Evolutionary conservation across 2,113 vertebrate species (phyloP).

Genomic region (Nesospiza acunhae): DNA sequence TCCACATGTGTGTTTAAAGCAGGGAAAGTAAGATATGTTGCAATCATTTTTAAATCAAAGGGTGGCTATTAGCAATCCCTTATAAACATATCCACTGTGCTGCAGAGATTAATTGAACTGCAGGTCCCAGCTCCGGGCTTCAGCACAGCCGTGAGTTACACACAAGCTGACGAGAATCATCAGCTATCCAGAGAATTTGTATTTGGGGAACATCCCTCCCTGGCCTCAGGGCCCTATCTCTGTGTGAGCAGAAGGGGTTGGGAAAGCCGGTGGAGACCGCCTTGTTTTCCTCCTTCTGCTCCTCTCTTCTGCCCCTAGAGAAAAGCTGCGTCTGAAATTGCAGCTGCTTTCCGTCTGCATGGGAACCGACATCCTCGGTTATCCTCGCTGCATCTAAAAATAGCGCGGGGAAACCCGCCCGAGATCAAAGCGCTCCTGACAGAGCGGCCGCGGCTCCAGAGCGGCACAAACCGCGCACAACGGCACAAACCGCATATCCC

Average conservation of each 20-base stretch:
- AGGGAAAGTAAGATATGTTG: background rate
- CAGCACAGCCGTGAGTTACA: background rate
- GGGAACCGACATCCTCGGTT: slow-evolving; percentile 29
- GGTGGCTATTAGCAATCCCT: background rate
- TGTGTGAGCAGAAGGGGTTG: background rate
- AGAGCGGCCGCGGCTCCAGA: no score
- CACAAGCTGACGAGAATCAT: background rate
- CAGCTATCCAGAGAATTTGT: background rate
- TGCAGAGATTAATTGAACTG: background rate
- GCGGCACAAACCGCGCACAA: no score
- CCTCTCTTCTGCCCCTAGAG: background rate
- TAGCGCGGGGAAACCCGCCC: slow-evolving; percentile 51
- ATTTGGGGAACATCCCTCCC: background rate
- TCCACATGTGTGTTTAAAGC: background rate
- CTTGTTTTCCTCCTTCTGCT: slow-evolving; percentile 7
- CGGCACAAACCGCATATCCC: no score
- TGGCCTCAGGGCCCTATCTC: background rate
- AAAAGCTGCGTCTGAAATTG: background rate
- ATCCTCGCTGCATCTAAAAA: slow-evolving; percentile 30
- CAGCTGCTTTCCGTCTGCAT: slow-evolving; percentile 38
- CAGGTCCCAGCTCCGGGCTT: background rate
- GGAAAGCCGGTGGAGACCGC: background rate
- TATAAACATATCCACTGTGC: background rate
- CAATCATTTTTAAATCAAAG: background rate
- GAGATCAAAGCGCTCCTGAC: slow-evolving; percentile 20